Evolutionary conservation across 1,140 invertebrate species (phyloP).

Genomic region (Drosophila seguyi): DNA sequence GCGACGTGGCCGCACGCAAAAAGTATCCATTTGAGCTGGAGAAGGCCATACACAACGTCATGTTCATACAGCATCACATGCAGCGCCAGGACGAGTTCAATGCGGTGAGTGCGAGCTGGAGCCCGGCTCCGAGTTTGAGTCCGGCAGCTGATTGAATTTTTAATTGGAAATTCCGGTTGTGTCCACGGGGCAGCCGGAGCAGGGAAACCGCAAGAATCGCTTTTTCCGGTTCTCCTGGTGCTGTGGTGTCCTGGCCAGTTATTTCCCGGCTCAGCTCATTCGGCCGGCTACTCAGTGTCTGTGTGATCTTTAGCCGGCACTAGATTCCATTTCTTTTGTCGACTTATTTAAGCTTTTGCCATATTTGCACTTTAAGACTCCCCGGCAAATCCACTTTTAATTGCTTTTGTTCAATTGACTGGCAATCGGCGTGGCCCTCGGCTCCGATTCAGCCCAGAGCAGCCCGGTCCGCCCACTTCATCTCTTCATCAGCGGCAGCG

Average conservation of each 20-base stretch:
- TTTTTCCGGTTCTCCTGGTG: slow-evolving; percentile 27
- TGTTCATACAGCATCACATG: slow-evolving; percentile 98
- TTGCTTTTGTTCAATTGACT: slow-evolving; percentile 85
- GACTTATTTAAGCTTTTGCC: slow-evolving; percentile 76
- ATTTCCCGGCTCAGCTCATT: slow-evolving; percentile 14
- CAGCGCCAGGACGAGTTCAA: slow-evolving; percentile 97
- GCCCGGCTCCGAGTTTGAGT: slow-evolving; percentile 15
- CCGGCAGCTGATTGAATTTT: slow-evolving; percentile 75
- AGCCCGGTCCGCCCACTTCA: slow-evolving; percentile 15
- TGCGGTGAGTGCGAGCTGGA: slow-evolving; percentile 88
- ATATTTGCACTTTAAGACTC: slow-evolving; percentile 77
- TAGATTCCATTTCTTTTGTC: slow-evolving; percentile 36
- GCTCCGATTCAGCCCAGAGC: slow-evolving; percentile 1
- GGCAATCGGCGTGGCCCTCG: slow-evolving; percentile 56
- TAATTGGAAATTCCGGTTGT: slow-evolving; percentile 82
- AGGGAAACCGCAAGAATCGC: slow-evolving; percentile 69
- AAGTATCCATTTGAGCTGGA: slow-evolving; percentile 96
- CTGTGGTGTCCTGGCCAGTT: slow-evolving; percentile 10
- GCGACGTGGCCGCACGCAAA: slow-evolving; percentile 91
- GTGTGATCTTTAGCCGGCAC: slow-evolving; percentile 13
- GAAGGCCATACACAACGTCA: slow-evolving; percentile 96
- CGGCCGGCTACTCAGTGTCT: slow-evolving; percentile 8
- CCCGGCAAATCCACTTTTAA: slow-evolving; percentile 81
- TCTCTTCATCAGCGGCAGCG: slow-evolving; percentile 38
- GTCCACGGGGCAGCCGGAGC: slow-evolving; percentile 26